Conservation (phyloP, 1,140 invertebrate species). For the Dolichoris vasculosae region DNA sequence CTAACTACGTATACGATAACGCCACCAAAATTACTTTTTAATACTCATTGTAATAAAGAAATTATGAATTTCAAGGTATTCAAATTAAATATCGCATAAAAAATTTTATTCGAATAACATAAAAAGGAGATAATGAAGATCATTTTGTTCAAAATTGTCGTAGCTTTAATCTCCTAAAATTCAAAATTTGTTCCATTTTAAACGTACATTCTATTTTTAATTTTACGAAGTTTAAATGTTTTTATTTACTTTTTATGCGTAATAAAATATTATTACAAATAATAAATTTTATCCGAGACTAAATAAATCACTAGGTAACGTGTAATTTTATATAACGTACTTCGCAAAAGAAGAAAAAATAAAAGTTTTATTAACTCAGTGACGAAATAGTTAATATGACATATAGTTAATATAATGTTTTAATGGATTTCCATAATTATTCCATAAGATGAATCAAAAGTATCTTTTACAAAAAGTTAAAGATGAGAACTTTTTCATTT, state of each 20-base stretch:
- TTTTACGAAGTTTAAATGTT: neutral
- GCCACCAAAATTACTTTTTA: neutral
- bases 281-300: neutral
- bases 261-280: neutral
- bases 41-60: neutral
- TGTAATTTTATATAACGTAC: neutral
- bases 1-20: neutral
- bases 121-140: neutral
- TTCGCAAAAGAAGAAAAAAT: neutral
- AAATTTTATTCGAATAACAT: constrained; percentile 4
- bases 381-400: neutral
- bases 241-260: neutral
- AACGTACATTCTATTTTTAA: neutral
- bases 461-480: neutral
- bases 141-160: neutral
- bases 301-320: neutral
- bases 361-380: neutral
- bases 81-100: neutral
- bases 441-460: neutral
- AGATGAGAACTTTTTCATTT: neutral
- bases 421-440: neutral
- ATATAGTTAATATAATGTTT: neutral
- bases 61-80: neutral
- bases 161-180: neutral
- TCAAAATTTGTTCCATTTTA: neutral